Percentiles rank a stretch among this genome's conserved stretches.
Conservation (phyloP, 2,113 vertebrate species). For the Addax nasomaculatus region DNA sequence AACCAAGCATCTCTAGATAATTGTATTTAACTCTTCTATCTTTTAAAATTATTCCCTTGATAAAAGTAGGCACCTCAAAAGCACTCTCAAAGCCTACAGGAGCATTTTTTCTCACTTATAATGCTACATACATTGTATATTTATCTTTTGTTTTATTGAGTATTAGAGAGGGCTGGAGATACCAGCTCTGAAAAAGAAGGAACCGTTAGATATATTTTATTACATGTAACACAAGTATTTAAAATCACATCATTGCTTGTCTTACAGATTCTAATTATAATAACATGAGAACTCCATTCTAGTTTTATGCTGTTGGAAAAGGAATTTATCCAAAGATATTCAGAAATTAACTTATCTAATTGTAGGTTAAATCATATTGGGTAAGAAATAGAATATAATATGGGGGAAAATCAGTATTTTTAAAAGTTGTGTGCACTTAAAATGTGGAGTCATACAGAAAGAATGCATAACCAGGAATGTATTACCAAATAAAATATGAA, state of each 20-base stretch:
- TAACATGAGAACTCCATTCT: neutral
- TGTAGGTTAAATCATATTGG: neutral
- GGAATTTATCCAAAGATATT: neutral
- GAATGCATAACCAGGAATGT: neutral
- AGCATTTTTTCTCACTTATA: neutral
- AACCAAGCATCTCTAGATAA: neutral
- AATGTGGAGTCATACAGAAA: neutral
- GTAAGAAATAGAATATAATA: neutral
- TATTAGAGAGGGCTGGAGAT: neutral
- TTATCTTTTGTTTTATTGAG: neutral
- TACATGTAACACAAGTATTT: neutral
- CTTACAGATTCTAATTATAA: slow-evolving; percentile 4
- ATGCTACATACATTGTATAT: neutral
- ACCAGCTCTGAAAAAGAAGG: neutral
- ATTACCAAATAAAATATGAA: neutral
- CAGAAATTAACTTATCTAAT: neutral
- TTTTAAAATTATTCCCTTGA: slow-evolving; percentile 35
- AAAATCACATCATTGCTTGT: neutral
- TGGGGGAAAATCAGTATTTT: neutral
- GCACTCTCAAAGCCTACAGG: neutral
- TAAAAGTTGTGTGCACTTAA: neutral
- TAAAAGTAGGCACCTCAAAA: neutral
- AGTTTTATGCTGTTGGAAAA: neutral
- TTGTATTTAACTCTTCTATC: neutral
- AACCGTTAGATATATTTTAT: neutral